A percentile compares a stretch with the other conserved stretches of the same genome.
These are phyloP conservation scores for Meloidogyne exigua DNA, from an alignment of 1,140 invertebrate species.

Conservation along the genomic window DNA sequence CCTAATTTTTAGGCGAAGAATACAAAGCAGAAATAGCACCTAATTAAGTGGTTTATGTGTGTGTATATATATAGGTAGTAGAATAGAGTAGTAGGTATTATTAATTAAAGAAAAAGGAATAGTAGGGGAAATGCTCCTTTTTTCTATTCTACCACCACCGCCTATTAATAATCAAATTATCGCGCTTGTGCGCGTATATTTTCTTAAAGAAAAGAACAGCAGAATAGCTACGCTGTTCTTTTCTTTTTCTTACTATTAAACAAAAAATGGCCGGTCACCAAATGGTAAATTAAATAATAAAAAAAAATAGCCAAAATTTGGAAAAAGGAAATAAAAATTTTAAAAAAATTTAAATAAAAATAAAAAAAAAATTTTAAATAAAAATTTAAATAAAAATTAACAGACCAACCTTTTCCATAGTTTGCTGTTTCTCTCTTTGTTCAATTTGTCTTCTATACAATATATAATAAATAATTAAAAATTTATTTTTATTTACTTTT, in stretches of 20 bases:
- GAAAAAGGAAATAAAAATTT: not conserved
- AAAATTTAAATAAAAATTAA: not conserved
- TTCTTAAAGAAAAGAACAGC: not conserved
- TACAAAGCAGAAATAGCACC: not conserved
- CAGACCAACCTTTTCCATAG: slow-evolving; percentile 81
- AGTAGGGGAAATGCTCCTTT: not conserved
- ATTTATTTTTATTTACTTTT: slow-evolving; percentile 73
- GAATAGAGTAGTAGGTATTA: not conserved
- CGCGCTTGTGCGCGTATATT: not conserved
- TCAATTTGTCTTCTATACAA: slow-evolving; percentile 73
- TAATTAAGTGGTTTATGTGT: not conserved
- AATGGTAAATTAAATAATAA: slow-evolving; percentile 12
- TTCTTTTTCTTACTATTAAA: not conserved
- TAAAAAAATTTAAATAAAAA: not conserved
- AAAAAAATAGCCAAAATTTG: slow-evolving; percentile 2
- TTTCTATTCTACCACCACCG: not conserved
- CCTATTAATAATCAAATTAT: slow-evolving; percentile 29
- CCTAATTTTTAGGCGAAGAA: slow-evolving; percentile 7
- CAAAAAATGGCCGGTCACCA: slow-evolving; percentile 15
- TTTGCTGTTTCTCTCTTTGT: slow-evolving; percentile 89
- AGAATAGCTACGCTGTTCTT: not conserved
- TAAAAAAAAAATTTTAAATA: not conserved
- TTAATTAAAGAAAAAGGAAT: not conserved
- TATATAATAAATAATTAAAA: not conserved
- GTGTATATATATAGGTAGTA: not conserved